Evolutionary conservation across 2,797 vertebrate genomes (phyloP), one percentile per base, ranked within the genome.

Genomic region (Poeciliopsis infans): DNA sequence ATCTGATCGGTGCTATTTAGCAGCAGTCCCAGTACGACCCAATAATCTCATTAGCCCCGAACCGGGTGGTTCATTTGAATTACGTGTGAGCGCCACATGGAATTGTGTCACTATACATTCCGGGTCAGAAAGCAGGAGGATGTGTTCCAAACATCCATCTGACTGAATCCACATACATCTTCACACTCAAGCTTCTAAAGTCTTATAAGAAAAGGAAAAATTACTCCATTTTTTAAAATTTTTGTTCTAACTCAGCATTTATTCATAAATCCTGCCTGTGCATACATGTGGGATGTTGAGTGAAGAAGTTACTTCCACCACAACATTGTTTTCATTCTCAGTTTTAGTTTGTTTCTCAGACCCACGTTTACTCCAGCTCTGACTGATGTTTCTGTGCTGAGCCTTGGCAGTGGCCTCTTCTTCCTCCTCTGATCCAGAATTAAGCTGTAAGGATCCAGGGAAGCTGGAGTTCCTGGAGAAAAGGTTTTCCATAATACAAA

Each of bases 251-350:
- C 59, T 31, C 28, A 61, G 15, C 28, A 33, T 51, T 51, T 51
- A 23, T 51, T 51, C 49, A 51, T 51, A 51, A 51, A 51, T 23
- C 7, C 49, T 51, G 20, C 49, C 18, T 51, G 49, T 23, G 20
- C 18, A 51, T 53, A 53, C 23, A 53, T 5, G 8, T 25, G 8
- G 10, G 8, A 55, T 55, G 51, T 55, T n/a, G 23, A 74, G 15
- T 64, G 79, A 45, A 61, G 81, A 28, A 69, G 68, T 61, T 16
- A 61, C 28, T 31, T 43, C 23, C 41, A 45, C 43, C 8, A 73
- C 68, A 72, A 28, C 12, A 0, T 39, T 39, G 49, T 45, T 11
- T 47, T 36, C 1, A 10, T 53, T 33, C 33, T 71, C 43, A 46
- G 41, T 25, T n/a, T 70, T 45, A 28, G 13, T 13, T 45, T 45